These are phyloP conservation scores for Theodoxus fluviatilis DNA, from an alignment of 2,888 invertebrate species.

Conservation along the genomic window DNA sequence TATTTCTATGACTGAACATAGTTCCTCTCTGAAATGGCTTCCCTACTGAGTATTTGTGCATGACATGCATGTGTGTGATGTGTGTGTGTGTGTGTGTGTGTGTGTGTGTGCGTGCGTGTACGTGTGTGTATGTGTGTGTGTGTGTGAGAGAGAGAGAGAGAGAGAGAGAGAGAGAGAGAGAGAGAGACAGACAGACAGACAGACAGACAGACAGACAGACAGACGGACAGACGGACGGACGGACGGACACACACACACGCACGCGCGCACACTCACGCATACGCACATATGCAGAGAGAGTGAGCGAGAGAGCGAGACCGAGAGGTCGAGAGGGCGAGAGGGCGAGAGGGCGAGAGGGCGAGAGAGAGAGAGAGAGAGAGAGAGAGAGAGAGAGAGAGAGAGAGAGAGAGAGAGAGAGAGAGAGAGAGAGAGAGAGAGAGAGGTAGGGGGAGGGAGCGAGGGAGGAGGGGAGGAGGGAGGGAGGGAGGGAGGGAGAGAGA, in stretches of 20 bases:
- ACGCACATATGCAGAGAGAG: not conserved
- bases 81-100: not conserved
- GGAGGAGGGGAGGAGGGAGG: not conserved
- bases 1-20: too few species aligned
- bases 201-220: not conserved
- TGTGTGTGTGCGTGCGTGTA: not conserved
- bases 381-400: not conserved
- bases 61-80: not conserved
- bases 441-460: constrained; percentile 18
- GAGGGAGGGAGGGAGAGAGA: not conserved
- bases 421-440: not conserved
- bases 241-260: not conserved
- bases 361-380: constrained; percentile 7
- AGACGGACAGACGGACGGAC: not conserved
- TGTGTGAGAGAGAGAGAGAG: not conserved
- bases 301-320: not conserved
- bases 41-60: not conserved
- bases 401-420: not conserved
- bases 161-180: not conserved
- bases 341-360: not conserved
- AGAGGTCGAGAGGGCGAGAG: constrained; percentile 1
- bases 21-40: too few species aligned
- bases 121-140: not conserved
- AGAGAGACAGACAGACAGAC: not conserved
- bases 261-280: not conserved